phyloP scores from a whole-genome alignment of 2,797 vertebrate genomes.

The Mionectes olivaceus region DNA sequence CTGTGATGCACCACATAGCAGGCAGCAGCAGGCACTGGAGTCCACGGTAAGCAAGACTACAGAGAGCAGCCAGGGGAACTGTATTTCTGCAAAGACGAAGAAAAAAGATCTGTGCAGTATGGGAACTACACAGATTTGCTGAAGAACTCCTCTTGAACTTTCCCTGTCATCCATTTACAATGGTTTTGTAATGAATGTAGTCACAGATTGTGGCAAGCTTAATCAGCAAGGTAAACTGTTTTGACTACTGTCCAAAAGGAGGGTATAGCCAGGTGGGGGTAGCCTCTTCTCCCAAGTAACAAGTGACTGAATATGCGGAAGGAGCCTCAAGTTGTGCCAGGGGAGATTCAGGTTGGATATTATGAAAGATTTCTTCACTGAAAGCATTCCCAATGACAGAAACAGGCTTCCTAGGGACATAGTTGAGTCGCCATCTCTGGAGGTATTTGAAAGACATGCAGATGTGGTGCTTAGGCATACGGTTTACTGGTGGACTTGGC shows the following conservation, averaged over 20 bases:
- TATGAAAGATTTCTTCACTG: background rate
- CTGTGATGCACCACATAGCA: background rate
- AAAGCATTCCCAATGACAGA: background rate
- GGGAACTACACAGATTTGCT: background rate
- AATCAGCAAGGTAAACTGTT: background rate
- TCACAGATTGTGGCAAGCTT: background rate
- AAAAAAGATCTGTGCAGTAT: background rate
- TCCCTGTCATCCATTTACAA: background rate
- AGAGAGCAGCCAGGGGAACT: background rate
- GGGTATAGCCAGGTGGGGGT: background rate
- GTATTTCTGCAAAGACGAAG: background rate
- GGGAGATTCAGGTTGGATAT: background rate
- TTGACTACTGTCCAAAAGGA: background rate
- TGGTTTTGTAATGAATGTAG: background rate
- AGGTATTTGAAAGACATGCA: background rate
- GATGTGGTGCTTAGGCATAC: background rate
- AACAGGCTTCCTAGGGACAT: background rate
- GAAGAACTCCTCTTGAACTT: background rate
- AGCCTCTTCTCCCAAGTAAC: background rate
- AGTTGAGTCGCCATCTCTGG: background rate
- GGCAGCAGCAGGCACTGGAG: background rate
- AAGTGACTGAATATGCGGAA: background rate
- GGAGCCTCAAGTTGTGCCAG: too few relatives aligned
- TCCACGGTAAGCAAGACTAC: background rate
- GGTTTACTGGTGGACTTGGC: background rate